Conservation (phyloP, 92 coral and sea anemone genomes). For the Diadumene lineata region DNA sequence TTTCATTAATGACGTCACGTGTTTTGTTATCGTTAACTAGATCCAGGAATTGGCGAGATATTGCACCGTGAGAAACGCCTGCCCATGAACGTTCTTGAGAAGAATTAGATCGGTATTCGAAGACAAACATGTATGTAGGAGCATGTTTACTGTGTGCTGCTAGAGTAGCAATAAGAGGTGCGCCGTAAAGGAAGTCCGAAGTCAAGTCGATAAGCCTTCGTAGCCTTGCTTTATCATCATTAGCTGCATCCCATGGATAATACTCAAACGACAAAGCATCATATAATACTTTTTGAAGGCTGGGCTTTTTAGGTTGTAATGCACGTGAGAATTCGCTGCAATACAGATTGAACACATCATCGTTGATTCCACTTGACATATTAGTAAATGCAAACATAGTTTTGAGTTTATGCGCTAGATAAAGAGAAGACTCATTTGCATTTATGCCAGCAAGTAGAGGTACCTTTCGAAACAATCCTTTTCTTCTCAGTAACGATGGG, state of each 20-base stretch:
- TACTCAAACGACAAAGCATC: slow-evolving; percentile 42
- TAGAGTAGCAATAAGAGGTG: slow-evolving; percentile 23
- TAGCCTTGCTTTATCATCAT: background rate
- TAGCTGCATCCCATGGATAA: slow-evolving; percentile 28
- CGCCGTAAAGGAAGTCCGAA: slow-evolving; percentile 33
- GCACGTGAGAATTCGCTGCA: slow-evolving; percentile 7
- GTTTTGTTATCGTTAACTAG: background rate
- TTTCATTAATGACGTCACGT: slow-evolving; percentile 23
- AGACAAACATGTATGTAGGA: slow-evolving; percentile 43
- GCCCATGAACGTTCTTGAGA: slow-evolving; percentile 17
- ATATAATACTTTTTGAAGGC: background rate
- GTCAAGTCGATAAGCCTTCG: slow-evolving; percentile 23
- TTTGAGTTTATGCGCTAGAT: slow-evolving; percentile 7
- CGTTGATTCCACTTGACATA: slow-evolving; percentile 20
- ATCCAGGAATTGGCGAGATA: slow-evolving; percentile 22
- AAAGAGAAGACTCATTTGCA: slow-evolving; percentile 27
- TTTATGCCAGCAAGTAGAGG: slow-evolving; percentile 30
- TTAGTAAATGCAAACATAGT: slow-evolving; percentile 10
- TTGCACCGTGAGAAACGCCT: slow-evolving; percentile 30
- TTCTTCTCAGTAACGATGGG: slow-evolving; percentile 14
- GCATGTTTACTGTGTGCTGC: slow-evolving; percentile 26
- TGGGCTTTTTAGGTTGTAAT: slow-evolving; percentile 17
- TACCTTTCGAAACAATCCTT: slow-evolving; percentile 21
- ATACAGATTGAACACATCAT: slow-evolving; percentile 19
- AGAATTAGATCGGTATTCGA: slow-evolving; percentile 17